Percentiles rank a stretch among this genome's conserved stretches.
Conservation (phyloP, 2,113 vertebrate species). For the Monarcha castaneiventris region DNA sequence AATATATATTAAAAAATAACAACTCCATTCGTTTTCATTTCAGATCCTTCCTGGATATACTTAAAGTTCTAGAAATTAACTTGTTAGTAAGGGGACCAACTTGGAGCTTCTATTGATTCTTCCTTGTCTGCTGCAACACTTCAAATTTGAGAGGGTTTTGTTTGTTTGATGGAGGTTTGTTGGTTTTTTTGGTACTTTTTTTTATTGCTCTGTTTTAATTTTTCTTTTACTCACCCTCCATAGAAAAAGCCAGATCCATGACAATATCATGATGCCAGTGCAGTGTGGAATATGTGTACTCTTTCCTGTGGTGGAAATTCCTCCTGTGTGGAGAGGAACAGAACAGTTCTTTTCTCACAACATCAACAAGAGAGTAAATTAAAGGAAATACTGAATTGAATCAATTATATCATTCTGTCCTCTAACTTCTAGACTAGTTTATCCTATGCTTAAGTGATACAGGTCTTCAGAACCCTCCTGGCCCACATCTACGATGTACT, state of each 20-base stretch:
- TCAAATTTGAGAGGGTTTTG: not conserved
- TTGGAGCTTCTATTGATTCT: not conserved
- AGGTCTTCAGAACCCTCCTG: not conserved
- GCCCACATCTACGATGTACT: not conserved
- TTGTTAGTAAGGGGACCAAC: not conserved
- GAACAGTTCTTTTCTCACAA: not conserved
- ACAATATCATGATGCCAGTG: constrained; percentile 92
- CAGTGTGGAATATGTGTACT: constrained; percentile 86
- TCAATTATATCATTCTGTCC: not conserved
- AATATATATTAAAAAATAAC: not conserved
- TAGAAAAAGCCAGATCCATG: constrained; percentile 85
- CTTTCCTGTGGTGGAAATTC: constrained; percentile 84
- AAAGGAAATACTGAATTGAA: not conserved
- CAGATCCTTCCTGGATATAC: not conserved
- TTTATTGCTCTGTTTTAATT: not conserved
- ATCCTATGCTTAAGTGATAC: not conserved
- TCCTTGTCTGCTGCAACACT: not conserved
- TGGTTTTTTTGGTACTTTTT: fast-evolving
- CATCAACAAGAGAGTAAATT: not conserved
- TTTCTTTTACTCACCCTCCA: constrained; percentile 80
- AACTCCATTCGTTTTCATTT: not conserved
- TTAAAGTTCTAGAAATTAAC: not conserved
- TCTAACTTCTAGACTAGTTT: not conserved
- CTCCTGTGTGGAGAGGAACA: constrained; percentile 75
- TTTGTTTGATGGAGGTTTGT: not conserved